Conservation (phyloP, 2,888 invertebrate species). For the Erpobdella octoculata region DNA sequence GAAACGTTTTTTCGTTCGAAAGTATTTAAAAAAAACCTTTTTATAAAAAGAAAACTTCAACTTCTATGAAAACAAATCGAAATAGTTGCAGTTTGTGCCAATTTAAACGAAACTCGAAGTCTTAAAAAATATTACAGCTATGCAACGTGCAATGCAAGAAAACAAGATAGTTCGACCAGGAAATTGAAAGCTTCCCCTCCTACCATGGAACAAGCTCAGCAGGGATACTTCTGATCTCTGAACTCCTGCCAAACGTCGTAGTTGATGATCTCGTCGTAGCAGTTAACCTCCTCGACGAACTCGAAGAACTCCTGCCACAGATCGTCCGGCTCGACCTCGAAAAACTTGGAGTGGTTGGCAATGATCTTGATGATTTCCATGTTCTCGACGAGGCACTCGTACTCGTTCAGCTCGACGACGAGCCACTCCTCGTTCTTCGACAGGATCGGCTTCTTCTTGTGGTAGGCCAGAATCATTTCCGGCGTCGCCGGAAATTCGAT, state of each 20-base stretch:
- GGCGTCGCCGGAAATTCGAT: conserved; percentile 37
- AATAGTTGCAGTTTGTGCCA: too few relatives aligned
- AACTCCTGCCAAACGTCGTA: conserved; percentile 40
- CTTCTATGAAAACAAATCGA: too few relatives aligned
- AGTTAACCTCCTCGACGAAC: conserved; percentile 37
- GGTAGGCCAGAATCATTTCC: conserved; percentile 37
- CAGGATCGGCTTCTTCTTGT: conserved; percentile 38
- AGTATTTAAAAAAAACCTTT: too few relatives aligned
- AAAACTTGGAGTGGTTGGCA: conserved; percentile 39
- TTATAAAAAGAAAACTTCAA: too few relatives aligned
- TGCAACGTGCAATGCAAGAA: too few relatives aligned
- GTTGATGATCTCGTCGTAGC: conserved; percentile 39
- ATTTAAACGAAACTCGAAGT: too few relatives aligned
- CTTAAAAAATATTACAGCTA: too few relatives aligned
- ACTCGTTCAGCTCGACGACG: conserved; percentile 39
- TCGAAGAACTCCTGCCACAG: conserved; percentile 39
- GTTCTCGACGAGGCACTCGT: conserved; percentile 38
- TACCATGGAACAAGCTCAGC: too few relatives aligned
- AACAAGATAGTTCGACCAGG: too few relatives aligned
- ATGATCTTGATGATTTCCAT: conserved; percentile 35
- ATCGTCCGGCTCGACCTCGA: conserved; percentile 39
- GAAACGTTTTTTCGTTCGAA: too few relatives aligned
- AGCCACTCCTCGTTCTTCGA: conserved; percentile 39
- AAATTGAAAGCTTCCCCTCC: too few relatives aligned
- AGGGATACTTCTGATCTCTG: conserved; percentile 38